Conservation (phyloP, 2,888 invertebrate species). For the Terebella lapidaria region DNA sequence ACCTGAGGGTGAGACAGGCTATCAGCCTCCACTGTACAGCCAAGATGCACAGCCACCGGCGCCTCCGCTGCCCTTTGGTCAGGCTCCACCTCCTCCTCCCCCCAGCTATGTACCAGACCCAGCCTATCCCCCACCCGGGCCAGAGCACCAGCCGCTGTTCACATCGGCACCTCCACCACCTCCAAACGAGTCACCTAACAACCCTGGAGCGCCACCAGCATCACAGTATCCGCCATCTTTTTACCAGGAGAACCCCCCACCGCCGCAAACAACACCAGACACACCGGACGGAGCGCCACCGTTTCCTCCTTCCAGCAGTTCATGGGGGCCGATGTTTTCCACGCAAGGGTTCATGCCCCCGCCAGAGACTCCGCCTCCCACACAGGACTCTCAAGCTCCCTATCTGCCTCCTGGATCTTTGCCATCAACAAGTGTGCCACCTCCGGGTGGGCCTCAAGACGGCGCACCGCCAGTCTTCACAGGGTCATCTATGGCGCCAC, state of each 20-base stretch:
- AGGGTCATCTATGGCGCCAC: background rate
- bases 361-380: background rate
- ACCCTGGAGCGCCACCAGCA: too few relatives aligned
- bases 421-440: too few relatives aligned
- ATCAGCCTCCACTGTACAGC: background rate
- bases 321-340: background rate
- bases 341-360: background rate
- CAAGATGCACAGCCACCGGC: background rate
- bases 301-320: too few relatives aligned
- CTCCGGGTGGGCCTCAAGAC: background rate
- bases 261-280: too few relatives aligned
- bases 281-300: too few relatives aligned
- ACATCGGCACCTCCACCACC: background rate
- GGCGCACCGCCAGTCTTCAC: background rate
- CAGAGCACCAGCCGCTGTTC: background rate
- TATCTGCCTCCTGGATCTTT: background rate
- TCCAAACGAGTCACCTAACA: too few relatives aligned
- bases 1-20: background rate
- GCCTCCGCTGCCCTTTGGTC: background rate
- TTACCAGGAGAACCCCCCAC: background rate
- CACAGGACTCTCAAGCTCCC: background rate
- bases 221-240: background rate
- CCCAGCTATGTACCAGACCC: background rate
- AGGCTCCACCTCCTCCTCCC: background rate
- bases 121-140: background rate